Conservation (phyloP, 2,113 vertebrate genomes). For the Oncorhynchus tshawytscha region DNA sequence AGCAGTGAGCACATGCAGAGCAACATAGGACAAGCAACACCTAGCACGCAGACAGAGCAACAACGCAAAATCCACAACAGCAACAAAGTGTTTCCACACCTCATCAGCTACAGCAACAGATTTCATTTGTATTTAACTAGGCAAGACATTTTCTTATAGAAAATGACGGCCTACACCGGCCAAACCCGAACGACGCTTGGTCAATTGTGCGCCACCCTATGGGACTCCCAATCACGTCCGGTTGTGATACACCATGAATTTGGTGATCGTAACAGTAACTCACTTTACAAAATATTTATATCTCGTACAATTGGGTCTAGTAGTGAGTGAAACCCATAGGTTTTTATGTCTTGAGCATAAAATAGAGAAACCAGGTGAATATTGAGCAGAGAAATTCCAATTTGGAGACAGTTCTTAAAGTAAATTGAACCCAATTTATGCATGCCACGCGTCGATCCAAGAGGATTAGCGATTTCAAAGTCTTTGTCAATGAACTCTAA, state of each 20-base stretch:
- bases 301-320: slow-evolving; percentile 11
- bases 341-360: slow-evolving; percentile 34
- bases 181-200: too few species aligned
- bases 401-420: slow-evolving; percentile 20
- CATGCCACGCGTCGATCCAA: slow-evolving; percentile 22
- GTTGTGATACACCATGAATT: slow-evolving; percentile 3
- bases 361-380: slow-evolving; percentile 28
- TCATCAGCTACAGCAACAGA: too few species aligned
- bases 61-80: too few species aligned
- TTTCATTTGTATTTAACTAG: too few species aligned
- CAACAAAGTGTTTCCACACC: too few species aligned
- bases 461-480: slow-evolving; percentile 35
- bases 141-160: too few species aligned
- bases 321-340: slow-evolving; percentile 26
- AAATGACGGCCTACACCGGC: too few species aligned
- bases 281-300: slow-evolving; percentile 6
- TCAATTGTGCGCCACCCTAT: too few species aligned
- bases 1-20: too few species aligned
- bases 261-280: not conserved
- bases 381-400: slow-evolving; percentile 15
- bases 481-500: slow-evolving; percentile 15
- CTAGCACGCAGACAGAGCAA: too few species aligned
- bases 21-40: too few species aligned
- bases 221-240: too few species aligned
- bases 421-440: slow-evolving; percentile 33